A percentile compares a stretch with the other conserved stretches of the same genome.
phyloP scores from a whole-genome alignment of 2,797 vertebrate species.

The Tachyglossus aculeatus region DNA sequence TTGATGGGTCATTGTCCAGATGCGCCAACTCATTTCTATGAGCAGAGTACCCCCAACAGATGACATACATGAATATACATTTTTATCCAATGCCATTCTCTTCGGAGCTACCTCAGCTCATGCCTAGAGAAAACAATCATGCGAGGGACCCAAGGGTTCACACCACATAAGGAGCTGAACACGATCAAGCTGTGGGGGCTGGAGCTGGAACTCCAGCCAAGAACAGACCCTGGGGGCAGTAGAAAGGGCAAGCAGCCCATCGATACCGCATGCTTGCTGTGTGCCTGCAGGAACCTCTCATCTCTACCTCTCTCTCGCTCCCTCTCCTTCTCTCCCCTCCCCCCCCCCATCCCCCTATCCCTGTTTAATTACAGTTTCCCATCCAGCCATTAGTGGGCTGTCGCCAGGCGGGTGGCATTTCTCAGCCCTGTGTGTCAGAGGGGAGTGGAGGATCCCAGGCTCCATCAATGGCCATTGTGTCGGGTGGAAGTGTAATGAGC shows the following conservation, averaged over 20 bases:
- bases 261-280: conserved; percentile 33
- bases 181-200: neutral
- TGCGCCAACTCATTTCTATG: too few relatives aligned
- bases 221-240: neutral
- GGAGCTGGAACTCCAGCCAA: conserved; percentile 21
- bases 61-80: too few relatives aligned
- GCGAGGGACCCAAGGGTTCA: neutral
- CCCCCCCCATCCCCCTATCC: too few relatives aligned
- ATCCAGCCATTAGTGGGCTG: conserved; percentile 78
- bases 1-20: too few relatives aligned
- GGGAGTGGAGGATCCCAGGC: conserved; percentile 92
- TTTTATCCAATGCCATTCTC: too few relatives aligned
- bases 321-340: too few relatives aligned
- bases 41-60: too few relatives aligned
- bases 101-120: neutral
- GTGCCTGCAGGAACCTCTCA: conserved; percentile 40
- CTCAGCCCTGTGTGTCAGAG: conserved; percentile 96
- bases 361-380: conserved; percentile 75
- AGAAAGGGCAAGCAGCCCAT: conserved; percentile 8
- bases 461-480: conserved; percentile 95
- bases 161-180: conserved; percentile 11
- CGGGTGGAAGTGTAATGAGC: conserved; percentile 96
- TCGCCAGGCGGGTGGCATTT: conserved; percentile 89
- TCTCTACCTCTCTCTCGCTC: too few relatives aligned
- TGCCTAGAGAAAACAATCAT: neutral